Evolutionary conservation across 2,113 vertebrate genomes (phyloP).

Genomic region (Uria lomvia): DNA sequence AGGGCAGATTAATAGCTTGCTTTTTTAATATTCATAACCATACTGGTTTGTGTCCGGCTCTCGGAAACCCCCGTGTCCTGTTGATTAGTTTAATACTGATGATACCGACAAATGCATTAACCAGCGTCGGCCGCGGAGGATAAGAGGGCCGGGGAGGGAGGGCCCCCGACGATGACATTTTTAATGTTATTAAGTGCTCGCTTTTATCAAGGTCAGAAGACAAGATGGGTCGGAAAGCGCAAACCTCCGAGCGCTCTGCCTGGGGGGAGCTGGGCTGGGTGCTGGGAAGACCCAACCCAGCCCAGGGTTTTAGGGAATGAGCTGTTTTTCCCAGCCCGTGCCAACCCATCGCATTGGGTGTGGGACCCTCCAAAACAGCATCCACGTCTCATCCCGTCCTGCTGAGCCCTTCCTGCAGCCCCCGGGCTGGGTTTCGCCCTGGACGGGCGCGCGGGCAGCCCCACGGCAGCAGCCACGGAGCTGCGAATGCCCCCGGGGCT

Average conservation of each 20-base stretch:
- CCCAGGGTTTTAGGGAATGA: neutral
- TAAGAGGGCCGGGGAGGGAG: neutral
- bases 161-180: neutral
- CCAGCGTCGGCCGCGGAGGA: neutral
- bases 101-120: constrained; percentile 50
- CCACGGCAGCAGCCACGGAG: neutral
- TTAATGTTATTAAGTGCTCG: constrained; percentile 61
- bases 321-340: neutral
- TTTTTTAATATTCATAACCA: constrained; percentile 70
- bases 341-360: rapidly evolving
- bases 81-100: constrained; percentile 66
- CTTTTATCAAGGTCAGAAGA: constrained; percentile 61
- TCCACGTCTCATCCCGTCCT: rapidly evolving
- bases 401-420: rapidly evolving
- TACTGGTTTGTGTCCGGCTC: constrained; percentile 45
- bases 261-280: neutral
- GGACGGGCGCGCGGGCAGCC: rapidly evolving
- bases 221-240: neutral
- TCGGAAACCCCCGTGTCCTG: constrained; percentile 36
- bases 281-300: neutral
- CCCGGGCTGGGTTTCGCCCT: neutral
- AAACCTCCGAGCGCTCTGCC: neutral
- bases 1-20: constrained; percentile 59
- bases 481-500: neutral
- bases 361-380: neutral